Evolutionary conservation across 2,888 invertebrate genomes (phyloP).

Genomic region (Ischnura elegans): DNA sequence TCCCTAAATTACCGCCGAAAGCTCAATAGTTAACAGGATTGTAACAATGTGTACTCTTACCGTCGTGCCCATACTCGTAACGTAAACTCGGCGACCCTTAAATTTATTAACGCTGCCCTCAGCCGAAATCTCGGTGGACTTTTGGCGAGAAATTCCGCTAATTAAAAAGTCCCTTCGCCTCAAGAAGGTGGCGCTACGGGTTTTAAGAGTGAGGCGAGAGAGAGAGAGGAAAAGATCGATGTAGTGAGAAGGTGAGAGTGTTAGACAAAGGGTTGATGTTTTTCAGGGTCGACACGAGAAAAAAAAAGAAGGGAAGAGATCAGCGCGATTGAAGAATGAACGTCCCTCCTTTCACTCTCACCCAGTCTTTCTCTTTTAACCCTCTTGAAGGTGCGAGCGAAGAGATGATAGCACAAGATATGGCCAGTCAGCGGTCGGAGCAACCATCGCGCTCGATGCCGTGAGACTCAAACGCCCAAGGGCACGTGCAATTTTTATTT

Average conservation of each 20-base stretch:
- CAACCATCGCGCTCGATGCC: neutral
- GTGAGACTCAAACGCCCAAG: neutral
- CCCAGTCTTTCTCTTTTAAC: too few relatives aligned
- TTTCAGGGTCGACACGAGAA: neutral
- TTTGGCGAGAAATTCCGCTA: too few relatives aligned
- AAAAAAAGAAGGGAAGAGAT: neutral
- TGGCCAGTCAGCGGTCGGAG: neutral
- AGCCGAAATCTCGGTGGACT: too few relatives aligned
- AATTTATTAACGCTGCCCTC: too few relatives aligned
- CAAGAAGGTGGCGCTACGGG: neutral
- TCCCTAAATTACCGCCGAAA: too few relatives aligned
- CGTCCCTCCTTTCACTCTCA: too few relatives aligned
- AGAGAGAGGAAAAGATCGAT: neutral
- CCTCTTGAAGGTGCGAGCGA: too few relatives aligned
- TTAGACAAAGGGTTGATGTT: neutral
- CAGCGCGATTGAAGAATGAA: neutral
- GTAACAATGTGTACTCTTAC: too few relatives aligned
- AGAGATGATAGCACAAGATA: neutral
- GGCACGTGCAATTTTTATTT: constrained; percentile 16
- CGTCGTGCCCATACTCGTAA: too few relatives aligned
- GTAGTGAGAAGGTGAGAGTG: neutral
- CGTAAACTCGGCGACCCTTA: too few relatives aligned
- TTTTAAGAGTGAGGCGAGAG: neutral
- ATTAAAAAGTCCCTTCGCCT: neutral
- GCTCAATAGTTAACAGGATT: too few relatives aligned